Evolutionary conservation across 2,888 invertebrate species (phyloP), one percentile per base, ranked within the genome.

Genomic region (Seladonia tumulorum): DNA sequence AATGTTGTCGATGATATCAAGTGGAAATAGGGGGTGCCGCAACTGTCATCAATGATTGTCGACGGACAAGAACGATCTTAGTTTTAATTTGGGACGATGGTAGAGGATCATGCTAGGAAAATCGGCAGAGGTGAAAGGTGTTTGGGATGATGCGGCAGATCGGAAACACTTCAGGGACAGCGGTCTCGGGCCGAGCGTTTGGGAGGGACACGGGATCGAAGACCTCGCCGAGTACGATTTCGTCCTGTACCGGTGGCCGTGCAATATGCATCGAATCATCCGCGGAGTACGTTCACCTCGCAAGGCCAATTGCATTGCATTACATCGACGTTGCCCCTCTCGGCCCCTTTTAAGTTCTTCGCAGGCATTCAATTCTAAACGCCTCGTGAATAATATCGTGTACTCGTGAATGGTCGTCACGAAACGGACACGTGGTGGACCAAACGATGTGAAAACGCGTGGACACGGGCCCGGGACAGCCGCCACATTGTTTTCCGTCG

Each of bases 281-380:
- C 83, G 88, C 84, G 91, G 66, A 91, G 92, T 92, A 86, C 92
- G 89, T 92, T 93, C 92, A 93, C 92, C 92, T 93, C 92, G 88
- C 89, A 90, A 90, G 90, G 90, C 90, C 90, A 90, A 90, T 90
- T 90, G 90, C 90, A 86, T 89, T 84, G 88, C 88, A 90, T 87
- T 89, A 88, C 88, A 89, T 88, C 87, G 88, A 78, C 86, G 88
- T 85, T 83, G 82, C 85, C 90, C 87, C 87, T 79, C 88, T 60
- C 80, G 76, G 81, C 80, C 88, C 81, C 86, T 86, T 89, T 87
- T 76, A 88, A 85, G 60, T 90, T 90, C 88, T 79, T 84, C 86
- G 85, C 74, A 82, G 89, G 85, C 88, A 89, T 89, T 89, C 89
- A 88, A 89, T 89, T 89, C 88, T 88, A 89, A 88, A 89, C 87